phyloP scores from a whole-genome alignment of 2,113 vertebrate genomes.

The Scytalopus superciliaris region DNA sequence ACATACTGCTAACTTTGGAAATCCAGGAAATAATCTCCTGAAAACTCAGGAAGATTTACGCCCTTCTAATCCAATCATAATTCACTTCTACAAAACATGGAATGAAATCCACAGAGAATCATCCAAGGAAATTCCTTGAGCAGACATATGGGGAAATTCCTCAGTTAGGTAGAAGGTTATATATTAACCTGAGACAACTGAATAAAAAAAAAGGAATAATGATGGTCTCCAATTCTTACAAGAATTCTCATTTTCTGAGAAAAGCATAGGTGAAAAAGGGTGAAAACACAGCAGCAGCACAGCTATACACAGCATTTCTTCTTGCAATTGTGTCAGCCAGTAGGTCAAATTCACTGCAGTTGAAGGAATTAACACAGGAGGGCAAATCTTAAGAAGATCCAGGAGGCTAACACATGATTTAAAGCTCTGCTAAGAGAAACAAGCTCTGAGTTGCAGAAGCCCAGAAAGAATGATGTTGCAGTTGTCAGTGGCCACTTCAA shows the following conservation, averaged over 20 bases:
- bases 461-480: neutral
- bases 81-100: conserved; percentile 47
- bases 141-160: conserved; percentile 54
- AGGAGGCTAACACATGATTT: neutral
- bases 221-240: neutral
- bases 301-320: neutral
- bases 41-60: conserved; percentile 55
- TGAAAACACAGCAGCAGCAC: neutral
- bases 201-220: neutral
- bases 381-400: neutral
- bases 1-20: conserved; percentile 59
- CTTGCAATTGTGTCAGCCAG: neutral
- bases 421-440: neutral
- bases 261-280: neutral
- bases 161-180: conserved; percentile 58
- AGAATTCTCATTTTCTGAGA: neutral
- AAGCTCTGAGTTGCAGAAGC: neutral
- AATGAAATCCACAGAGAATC: conserved; percentile 49
- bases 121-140: conserved; percentile 56
- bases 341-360: neutral
- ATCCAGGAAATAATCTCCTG: conserved; percentile 61
- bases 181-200: conserved; percentile 36
- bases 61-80: conserved; percentile 64
- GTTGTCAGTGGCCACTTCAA: neutral
- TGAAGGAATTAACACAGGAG: neutral